Evolutionary conservation across 2,797 vertebrate species (phyloP).

Genomic region (Miopithecus talapoin): DNA sequence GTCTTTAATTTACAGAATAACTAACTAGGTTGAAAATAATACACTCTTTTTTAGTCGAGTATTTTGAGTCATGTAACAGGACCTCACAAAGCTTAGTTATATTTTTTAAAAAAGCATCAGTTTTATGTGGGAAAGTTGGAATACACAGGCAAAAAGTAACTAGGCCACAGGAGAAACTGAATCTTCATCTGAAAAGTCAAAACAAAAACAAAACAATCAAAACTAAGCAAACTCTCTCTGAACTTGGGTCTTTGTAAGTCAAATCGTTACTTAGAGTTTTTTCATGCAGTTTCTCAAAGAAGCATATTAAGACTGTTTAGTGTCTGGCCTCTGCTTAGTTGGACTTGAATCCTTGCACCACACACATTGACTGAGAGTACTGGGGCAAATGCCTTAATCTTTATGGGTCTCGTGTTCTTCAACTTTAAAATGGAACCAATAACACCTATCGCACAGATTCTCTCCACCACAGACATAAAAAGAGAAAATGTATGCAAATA

Average conservation of each 20-base stretch:
- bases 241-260: not conserved
- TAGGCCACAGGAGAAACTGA: not conserved
- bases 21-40: not conserved
- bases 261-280: not conserved
- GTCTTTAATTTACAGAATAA: conserved; percentile 4
- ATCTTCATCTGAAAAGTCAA: not conserved
- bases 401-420: not conserved
- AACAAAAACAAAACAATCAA: not conserved
- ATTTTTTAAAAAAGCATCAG: not conserved
- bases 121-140: not conserved
- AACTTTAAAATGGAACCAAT: not conserved
- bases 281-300: not conserved
- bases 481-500: not conserved
- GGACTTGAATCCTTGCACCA: not conserved
- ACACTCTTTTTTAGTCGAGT: not conserved
- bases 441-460: not conserved
- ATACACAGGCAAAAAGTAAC: not conserved
- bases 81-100: not conserved
- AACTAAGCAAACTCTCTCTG: not conserved
- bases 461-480: not conserved
- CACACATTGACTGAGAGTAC: not conserved
- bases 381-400: not conserved
- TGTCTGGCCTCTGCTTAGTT: not conserved
- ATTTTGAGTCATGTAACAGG: not conserved
- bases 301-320: not conserved